Evolutionary conservation across 2,888 invertebrate genomes (phyloP).

Genomic region (Acheta domesticus): DNA sequence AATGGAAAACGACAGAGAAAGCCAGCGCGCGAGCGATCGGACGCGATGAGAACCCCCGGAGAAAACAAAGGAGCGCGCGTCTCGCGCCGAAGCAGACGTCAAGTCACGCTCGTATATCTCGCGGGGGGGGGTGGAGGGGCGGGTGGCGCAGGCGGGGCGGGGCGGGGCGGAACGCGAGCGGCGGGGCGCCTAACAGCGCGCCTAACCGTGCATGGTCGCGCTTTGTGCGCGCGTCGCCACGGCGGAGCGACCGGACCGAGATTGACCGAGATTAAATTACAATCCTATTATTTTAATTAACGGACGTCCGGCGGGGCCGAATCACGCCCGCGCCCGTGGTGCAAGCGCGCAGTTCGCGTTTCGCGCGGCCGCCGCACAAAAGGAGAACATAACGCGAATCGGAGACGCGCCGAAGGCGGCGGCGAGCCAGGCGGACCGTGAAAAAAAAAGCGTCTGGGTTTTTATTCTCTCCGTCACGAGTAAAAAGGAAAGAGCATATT

Average conservation of each 20-base stretch:
- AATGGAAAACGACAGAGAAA: too few species aligned
- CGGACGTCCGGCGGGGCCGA: not conserved
- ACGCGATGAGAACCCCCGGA: too few species aligned
- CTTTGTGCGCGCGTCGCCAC: not conserved
- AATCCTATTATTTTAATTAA: slow-evolving; percentile 18
- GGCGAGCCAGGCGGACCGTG: not conserved
- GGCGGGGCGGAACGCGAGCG: not conserved
- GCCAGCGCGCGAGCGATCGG: too few species aligned
- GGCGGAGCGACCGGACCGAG: not conserved
- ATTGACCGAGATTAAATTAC: slow-evolving; percentile 18
- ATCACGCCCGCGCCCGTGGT: not conserved
- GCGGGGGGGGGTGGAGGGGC: too few species aligned
- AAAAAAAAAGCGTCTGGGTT: not conserved
- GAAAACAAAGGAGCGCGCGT: not conserved
- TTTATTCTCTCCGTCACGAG: not conserved
- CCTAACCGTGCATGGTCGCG: not conserved
- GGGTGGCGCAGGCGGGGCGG: too few species aligned
- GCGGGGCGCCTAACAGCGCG: not conserved
- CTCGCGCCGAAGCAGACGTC: slow-evolving; percentile 18
- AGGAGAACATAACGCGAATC: not conserved
- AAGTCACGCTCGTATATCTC: not conserved
- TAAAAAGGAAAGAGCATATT: slow-evolving; percentile 18
- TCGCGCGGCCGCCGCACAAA: not conserved
- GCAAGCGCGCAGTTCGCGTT: not conserved
- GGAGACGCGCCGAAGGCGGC: not conserved